Evolutionary conservation across 2,113 vertebrate genomes (phyloP).

Genomic region (Circaetus gallicus): DNA sequence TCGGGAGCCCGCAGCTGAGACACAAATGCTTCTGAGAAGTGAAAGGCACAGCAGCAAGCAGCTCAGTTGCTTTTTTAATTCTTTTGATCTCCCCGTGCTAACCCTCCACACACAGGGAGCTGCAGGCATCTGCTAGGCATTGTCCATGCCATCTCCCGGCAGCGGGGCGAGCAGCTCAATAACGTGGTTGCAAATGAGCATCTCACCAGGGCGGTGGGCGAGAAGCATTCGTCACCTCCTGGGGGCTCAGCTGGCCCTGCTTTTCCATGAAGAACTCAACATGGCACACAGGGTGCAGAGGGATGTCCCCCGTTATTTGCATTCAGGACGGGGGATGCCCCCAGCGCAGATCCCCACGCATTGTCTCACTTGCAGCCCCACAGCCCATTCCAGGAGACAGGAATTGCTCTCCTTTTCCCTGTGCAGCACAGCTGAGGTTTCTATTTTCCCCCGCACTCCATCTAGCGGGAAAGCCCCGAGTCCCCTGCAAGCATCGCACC

Average conservation of each 20-base stretch:
- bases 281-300: not conserved
- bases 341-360: accelerated
- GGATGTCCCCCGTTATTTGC: not conserved
- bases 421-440: not conserved
- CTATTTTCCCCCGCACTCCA: not conserved
- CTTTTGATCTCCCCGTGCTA: not conserved
- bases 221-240: not conserved
- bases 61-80: not conserved
- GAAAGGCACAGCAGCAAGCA: not conserved
- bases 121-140: not conserved
- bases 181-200: not conserved
- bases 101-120: not conserved
- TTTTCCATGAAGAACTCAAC: not conserved
- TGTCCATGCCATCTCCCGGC: accelerated
- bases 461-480: not conserved
- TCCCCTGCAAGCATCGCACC: accelerated
- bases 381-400: not conserved
- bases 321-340: not conserved
- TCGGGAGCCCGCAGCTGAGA: not conserved
- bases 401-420: not conserved
- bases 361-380: not conserved
- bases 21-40: not conserved
- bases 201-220: accelerated
- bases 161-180: not conserved
- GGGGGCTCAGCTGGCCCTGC: not conserved